These are phyloP conservation scores for Archivesica marissinica DNA, from an alignment of 1,140 invertebrate genomes.

Conservation along the genomic window DNA sequence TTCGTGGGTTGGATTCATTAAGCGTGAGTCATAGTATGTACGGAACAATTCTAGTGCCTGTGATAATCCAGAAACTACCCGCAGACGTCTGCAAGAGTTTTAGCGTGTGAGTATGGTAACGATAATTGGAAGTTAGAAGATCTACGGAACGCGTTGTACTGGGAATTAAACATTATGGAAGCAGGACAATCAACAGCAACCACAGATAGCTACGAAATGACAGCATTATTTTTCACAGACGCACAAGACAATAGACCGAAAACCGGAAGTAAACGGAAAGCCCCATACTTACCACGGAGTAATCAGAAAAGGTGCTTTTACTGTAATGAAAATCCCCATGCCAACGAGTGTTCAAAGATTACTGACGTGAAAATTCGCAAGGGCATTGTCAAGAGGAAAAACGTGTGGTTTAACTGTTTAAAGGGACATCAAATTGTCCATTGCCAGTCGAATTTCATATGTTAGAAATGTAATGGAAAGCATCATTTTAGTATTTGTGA, in stretches of 20 bases:
- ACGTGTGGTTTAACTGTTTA: slow-evolving; percentile 38
- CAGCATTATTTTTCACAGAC: slow-evolving; percentile 32
- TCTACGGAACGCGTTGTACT: neutral
- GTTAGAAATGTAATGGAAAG: too few species aligned
- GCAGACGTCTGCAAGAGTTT: neutral
- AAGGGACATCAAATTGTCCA: slow-evolving; percentile 2
- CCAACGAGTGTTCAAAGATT: neutral
- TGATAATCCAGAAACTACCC: neutral
- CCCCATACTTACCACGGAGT: neutral
- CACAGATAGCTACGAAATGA: neutral
- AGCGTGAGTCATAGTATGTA: neutral
- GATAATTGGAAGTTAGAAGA: slow-evolving; percentile 1
- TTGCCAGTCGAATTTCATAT: slow-evolving; percentile 1
- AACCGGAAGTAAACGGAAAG: slow-evolving; percentile 6
- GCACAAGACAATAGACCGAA: too few species aligned
- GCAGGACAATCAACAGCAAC: slow-evolving; percentile 7
- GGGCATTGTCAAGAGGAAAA: slow-evolving; percentile 21
- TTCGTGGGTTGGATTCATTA: slow-evolving; percentile 21
- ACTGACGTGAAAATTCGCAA: neutral
- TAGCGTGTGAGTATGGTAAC: neutral
- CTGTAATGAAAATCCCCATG: neutral
- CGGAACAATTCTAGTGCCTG: neutral
- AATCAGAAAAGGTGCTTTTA: neutral
- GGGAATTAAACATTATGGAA: neutral
- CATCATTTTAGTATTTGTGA: too few species aligned